Base-by-base conservation (phyloP, 2,113 vertebrate species). In the Etheostoma spectabile region DNA sequence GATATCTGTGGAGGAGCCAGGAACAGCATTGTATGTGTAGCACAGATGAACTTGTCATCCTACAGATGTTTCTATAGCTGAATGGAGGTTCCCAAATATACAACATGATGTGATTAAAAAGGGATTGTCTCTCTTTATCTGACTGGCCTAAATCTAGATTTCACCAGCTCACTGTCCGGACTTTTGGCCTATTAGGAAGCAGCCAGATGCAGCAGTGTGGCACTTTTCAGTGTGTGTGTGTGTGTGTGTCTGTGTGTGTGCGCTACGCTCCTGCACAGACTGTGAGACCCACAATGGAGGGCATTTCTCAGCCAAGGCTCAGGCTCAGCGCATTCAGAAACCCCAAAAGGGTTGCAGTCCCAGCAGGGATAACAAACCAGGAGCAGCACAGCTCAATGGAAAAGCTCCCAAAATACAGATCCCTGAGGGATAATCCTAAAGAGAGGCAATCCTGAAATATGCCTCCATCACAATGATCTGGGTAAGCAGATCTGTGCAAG, bases 221-320 rank as follows among this genome's bases (percentile, higher is more conserved):
- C 66, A 84, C 65, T 72, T 77, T 79, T 65, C 45, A 82, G 46
- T 51, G 27, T 66, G 51, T 68, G 49, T 55, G 67, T 33, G 59
- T 46, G 22, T 66, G 51, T 68, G 49, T 51, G 64, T 30, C 55
- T 51, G 24, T 66, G 51, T 68, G 49, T 55, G 67, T 51, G 64
- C n/a, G 59, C 60, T 38, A 1, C 2, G 11, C 46, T 60, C 14
- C 74, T 57, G 51, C 35, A n/a, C 51, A 8, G 16, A 62, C 46
- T 80, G 80, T 84, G 86, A 80, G 84, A 91, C 80, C 74, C 48
- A 30, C 64, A 86, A 24, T 11, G 10, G 22, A 70, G 72, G 64
- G 48, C 49, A 62, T 83, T 90, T 88, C 85, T 83, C 84, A 90
- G 80, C 81, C 62, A 51, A 56, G 33, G 77, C 79, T 89, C 72